Conservation (phyloP, 1,140 invertebrate genomes). For the Trachymyrmex septentrionalis region DNA sequence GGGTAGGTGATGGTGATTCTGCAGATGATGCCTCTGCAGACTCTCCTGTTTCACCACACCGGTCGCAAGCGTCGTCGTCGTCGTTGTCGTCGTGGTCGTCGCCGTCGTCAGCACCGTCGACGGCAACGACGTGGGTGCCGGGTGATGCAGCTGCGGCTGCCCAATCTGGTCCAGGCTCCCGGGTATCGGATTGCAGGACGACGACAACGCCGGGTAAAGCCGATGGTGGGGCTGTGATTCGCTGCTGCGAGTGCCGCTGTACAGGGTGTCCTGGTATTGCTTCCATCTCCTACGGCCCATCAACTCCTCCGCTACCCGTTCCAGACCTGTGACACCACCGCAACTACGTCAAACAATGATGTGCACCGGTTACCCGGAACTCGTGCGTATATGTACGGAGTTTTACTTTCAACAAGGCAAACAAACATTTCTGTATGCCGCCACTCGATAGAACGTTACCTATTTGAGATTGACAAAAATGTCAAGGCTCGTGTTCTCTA, state of each 20-base stretch:
- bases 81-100: constrained; percentile 68
- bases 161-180: constrained; percentile 79
- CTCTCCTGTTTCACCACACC: constrained; percentile 77
- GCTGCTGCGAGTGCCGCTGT: constrained; percentile 88
- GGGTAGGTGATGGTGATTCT: constrained; percentile 70
- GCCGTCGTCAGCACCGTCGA: constrained; percentile 69
- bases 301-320: constrained; percentile 98
- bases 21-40: constrained; percentile 77
- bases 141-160: constrained; percentile 77
- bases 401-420: constrained; percentile 17
- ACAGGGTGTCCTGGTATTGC: constrained; percentile 94
- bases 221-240: constrained; percentile 79
- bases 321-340: constrained; percentile 92
- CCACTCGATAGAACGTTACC: background rate
- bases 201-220: constrained; percentile 76
- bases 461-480: background rate
- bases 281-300: constrained; percentile 97
- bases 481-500: background rate
- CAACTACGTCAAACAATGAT: constrained; percentile 83
- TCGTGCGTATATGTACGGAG: background rate
- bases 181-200: constrained; percentile 77
- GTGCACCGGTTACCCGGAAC: constrained; percentile 61
- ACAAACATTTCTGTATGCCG: background rate
- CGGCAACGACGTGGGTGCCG: constrained; percentile 64
- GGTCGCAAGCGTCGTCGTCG: constrained; percentile 69